Percentiles rank a stretch among this genome's conserved stretches.
Evolutionary conservation across 2,113 vertebrate species (phyloP).

Genomic region (Aptenodytes forsteri): DNA sequence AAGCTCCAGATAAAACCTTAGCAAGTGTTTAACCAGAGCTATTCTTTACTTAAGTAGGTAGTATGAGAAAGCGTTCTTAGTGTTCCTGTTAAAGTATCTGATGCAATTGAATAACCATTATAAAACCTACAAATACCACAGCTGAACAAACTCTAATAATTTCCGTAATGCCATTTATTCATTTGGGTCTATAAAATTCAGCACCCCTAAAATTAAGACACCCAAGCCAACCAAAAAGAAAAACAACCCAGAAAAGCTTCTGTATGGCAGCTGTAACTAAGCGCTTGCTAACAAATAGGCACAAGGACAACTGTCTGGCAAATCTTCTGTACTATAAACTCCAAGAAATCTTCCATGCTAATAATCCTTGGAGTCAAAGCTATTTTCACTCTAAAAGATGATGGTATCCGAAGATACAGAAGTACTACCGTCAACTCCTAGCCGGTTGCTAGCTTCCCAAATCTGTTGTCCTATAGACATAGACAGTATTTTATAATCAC

Average conservation of each 20-base stretch:
- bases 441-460: not conserved
- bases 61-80: not conserved
- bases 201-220: not conserved
- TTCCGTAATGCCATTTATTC: not conserved
- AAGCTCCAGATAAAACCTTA: not conserved
- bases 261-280: not conserved
- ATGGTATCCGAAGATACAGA: not conserved
- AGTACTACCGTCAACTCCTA: not conserved
- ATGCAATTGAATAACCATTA: not conserved
- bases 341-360: not conserved
- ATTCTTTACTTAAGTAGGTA: not conserved
- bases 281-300: not conserved
- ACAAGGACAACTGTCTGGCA: not conserved
- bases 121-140: not conserved
- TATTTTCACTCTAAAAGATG: not conserved
- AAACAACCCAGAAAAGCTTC: not conserved
- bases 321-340: not conserved
- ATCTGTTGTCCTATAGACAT: not conserved
- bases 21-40: not conserved
- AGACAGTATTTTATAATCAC: not conserved
- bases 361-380: not conserved
- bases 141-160: not conserved
- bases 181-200: not conserved
- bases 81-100: not conserved
- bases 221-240: not conserved